phyloP scores from a whole-genome alignment of 2,888 invertebrate genomes.

The Drosophila lutescens region DNA sequence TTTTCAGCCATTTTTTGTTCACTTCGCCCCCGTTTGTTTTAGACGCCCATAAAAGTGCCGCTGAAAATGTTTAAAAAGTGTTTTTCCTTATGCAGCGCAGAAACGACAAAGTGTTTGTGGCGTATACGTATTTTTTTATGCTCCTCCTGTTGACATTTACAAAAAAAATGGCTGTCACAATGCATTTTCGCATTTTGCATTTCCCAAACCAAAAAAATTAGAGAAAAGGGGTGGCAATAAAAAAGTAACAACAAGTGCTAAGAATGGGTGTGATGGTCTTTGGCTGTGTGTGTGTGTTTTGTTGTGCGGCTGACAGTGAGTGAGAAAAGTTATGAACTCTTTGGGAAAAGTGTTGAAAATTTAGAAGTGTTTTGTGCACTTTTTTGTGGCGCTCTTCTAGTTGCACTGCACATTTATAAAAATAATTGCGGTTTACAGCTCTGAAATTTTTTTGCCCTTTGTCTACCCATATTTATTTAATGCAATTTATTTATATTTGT shows the following conservation, averaged over 20 bases:
- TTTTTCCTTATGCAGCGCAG: slow-evolving; percentile 39
- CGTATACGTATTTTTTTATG: slow-evolving; percentile 32
- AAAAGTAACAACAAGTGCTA: slow-evolving; percentile 47
- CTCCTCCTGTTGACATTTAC: slow-evolving; percentile 46
- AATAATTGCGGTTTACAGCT: slow-evolving; percentile 40
- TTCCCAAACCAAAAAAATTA: slow-evolving; percentile 15
- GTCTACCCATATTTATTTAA: slow-evolving; percentile 35
- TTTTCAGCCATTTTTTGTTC: slow-evolving; percentile 14
- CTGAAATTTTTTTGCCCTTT: not conserved
- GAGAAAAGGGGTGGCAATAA: slow-evolving; percentile 38
- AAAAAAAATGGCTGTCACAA: slow-evolving; percentile 48
- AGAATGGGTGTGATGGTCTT: slow-evolving; percentile 3
- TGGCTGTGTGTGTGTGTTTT: slow-evolving; percentile 7
- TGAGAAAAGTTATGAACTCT: slow-evolving; percentile 72
- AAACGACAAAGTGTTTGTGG: slow-evolving; percentile 42
- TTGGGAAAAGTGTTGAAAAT: slow-evolving; percentile 37
- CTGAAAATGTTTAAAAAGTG: slow-evolving; percentile 42
- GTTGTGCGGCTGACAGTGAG: slow-evolving; percentile 61
- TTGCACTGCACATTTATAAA: slow-evolving; percentile 22
- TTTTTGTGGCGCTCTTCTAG: slow-evolving; percentile 12
- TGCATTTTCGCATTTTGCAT: slow-evolving; percentile 45
- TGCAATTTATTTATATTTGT: slow-evolving; percentile 44
- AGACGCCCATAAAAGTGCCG: slow-evolving; percentile 27
- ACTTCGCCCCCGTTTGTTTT: slow-evolving; percentile 24
- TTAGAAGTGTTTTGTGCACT: slow-evolving; percentile 32